Conservation (phyloP, 2,113 vertebrate genomes). For the Eidolon helvum region DNA sequence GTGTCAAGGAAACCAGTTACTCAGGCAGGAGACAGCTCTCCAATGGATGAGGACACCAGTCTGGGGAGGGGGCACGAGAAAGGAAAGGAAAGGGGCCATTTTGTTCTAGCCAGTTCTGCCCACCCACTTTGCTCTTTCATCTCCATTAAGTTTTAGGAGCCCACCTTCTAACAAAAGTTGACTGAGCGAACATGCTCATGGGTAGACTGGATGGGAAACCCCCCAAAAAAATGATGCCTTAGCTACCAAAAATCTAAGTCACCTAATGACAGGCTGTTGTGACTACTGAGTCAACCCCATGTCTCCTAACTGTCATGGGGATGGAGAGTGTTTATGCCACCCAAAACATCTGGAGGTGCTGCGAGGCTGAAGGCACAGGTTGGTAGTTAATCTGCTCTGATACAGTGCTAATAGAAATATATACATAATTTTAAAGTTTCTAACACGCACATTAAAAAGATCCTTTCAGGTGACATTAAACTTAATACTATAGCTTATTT, state of each 20-base stretch:
- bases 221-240: not conserved
- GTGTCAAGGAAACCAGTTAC: not conserved
- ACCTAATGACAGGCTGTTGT: not conserved
- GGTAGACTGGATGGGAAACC: not conserved
- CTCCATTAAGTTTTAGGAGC: not conserved
- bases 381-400: not conserved
- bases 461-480: not conserved
- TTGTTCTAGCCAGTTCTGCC: not conserved
- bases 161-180: not conserved
- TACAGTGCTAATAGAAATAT: not conserved
- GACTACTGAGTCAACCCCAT: not conserved
- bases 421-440: not conserved
- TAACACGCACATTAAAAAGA: not conserved
- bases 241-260: not conserved
- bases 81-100: not conserved
- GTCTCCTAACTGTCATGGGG: not conserved
- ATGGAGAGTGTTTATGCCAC: not conserved
- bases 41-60: not conserved
- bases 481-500: constrained; percentile 10
- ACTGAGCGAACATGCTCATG: not conserved
- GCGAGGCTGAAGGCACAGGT: not conserved
- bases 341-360: not conserved
- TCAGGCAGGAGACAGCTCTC: not conserved
- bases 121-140: not conserved
- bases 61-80: not conserved